Evolutionary conservation across 35 echinoderm and acorn worm genomes (phyloP).

Genomic region (Heliocidaris erythrogramma): DNA sequence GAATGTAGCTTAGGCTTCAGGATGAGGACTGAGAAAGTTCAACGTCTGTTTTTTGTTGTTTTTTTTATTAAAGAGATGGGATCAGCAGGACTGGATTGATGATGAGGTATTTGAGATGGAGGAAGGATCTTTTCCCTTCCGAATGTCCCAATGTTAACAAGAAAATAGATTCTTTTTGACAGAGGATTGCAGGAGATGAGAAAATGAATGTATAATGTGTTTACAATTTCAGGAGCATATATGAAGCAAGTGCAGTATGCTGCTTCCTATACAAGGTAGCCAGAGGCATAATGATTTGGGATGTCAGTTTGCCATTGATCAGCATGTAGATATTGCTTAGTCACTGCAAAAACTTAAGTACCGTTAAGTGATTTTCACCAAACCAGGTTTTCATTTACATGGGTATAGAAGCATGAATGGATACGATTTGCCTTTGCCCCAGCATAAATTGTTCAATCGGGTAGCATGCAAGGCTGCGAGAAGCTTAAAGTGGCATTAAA

Average conservation of each 20-base stretch:
- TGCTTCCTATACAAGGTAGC: neutral
- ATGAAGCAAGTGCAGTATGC: neutral
- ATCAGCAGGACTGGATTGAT: neutral
- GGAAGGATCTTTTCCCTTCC: neutral
- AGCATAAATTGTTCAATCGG: no score
- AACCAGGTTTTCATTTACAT: neutral
- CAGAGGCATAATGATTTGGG: neutral
- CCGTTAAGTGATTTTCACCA: no score
- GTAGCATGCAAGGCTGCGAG: no score
- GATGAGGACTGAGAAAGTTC: neutral
- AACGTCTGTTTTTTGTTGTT: neutral
- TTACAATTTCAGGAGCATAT: neutral
- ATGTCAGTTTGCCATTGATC: neutral
- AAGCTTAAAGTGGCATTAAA: no score
- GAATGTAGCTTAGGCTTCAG: neutral
- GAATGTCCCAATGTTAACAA: neutral
- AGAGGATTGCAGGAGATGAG: neutral
- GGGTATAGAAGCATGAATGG: neutral
- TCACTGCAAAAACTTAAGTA: no score
- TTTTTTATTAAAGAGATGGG: neutral
- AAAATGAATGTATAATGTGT: neutral
- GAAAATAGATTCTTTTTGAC: neutral
- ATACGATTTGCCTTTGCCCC: no score
- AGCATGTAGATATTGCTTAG: neutral
- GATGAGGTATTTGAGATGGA: neutral